phyloP scores from a whole-genome alignment of 2,797 vertebrate genomes.

The Hydrocynus forskahlii region DNA sequence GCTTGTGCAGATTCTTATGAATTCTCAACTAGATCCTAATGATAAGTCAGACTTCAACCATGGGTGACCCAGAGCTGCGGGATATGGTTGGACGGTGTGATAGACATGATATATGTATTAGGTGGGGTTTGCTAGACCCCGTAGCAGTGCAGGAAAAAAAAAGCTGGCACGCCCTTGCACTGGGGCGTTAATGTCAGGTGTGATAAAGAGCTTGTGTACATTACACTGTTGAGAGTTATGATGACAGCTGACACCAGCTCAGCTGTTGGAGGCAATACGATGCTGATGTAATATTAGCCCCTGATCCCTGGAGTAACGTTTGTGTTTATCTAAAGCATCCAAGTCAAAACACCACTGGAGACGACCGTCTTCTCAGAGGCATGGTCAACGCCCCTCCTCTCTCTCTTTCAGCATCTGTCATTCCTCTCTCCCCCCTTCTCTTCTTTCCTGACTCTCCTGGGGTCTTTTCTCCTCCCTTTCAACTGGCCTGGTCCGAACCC shows the following conservation, averaged over 20 bases:
- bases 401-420: not conserved
- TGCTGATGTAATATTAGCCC: slow-evolving; percentile 24
- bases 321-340: slow-evolving; percentile 29
- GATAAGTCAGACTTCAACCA: not conserved
- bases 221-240: slow-evolving; percentile 9
- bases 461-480: slow-evolving; percentile 15
- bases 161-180: not conserved
- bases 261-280: slow-evolving; percentile 23
- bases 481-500: slow-evolving; percentile 15
- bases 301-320: slow-evolving; percentile 9
- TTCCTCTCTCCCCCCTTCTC: not conserved
- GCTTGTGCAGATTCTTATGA: not conserved
- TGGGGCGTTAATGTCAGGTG: not conserved
- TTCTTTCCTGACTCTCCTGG: slow-evolving; percentile 22
- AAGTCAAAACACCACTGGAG: slow-evolving; percentile 27
- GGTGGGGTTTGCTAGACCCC: not conserved
- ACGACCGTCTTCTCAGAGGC: not conserved
- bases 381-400: not conserved
- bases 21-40: not conserved
- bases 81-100: not conserved
- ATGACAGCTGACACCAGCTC: slow-evolving; percentile 11
- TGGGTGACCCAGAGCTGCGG: not conserved
- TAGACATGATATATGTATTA: not conserved
- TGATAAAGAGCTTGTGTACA: not conserved
- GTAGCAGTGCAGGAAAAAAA: not conserved